Evolutionary conservation across 2,797 vertebrate genomes (phyloP).

Genomic region (Oreochromis mossambicus): DNA sequence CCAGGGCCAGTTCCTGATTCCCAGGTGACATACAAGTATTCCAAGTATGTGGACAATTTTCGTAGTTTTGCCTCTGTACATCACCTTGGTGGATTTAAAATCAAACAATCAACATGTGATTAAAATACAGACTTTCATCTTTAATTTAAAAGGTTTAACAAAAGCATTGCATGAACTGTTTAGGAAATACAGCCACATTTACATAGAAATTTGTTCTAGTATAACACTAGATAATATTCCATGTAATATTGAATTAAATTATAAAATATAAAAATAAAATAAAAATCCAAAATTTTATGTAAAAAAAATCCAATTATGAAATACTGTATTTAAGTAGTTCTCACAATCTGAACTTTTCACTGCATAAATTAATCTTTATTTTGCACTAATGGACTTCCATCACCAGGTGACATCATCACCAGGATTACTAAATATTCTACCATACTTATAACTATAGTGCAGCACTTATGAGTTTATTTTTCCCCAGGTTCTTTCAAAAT

Average conservation of each 20-base stretch:
- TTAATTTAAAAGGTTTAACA: not conserved
- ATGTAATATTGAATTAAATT: not conserved
- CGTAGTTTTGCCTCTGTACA: not conserved
- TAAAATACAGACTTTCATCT: not conserved
- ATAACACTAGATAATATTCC: not conserved
- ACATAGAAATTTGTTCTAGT: not conserved
- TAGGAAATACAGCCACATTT: not conserved
- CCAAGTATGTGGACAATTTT: not conserved
- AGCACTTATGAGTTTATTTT: not conserved
- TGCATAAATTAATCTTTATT: not conserved
- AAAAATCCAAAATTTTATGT: not conserved
- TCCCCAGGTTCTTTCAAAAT: not conserved
- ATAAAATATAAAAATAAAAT: not conserved
- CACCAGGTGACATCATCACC: rapidly evolving
- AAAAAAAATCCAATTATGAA: not conserved
- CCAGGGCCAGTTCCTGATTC: not conserved
- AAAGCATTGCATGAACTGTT: not conserved
- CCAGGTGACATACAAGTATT: not conserved
- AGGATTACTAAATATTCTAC: not conserved
- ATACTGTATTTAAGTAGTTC: not conserved
- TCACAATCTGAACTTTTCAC: not conserved
- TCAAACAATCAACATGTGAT: not conserved
- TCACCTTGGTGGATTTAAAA: not conserved
- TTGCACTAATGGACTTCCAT: not conserved
- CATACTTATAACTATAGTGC: not conserved